Conservation (phyloP, 2,888 invertebrate species). For the Alentia gelatinosa region DNA sequence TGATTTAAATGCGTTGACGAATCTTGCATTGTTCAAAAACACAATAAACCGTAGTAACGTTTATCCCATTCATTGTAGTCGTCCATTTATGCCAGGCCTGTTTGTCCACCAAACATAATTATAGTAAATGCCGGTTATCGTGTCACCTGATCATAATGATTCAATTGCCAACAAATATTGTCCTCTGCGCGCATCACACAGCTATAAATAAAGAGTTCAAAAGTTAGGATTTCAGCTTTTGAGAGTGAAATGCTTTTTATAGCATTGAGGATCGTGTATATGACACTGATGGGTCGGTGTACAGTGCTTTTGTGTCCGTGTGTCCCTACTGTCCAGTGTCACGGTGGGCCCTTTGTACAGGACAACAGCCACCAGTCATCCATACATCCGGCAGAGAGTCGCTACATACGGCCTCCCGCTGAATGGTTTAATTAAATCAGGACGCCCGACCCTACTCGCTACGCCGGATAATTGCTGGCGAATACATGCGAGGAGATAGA, state of each 20-base stretch:
- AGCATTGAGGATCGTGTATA: too few relatives aligned
- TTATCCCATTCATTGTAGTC: not conserved
- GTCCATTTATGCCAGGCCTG: not conserved
- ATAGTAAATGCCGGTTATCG: not conserved
- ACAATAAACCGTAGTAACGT: not conserved
- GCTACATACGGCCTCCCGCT: not conserved
- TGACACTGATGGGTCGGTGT: not conserved
- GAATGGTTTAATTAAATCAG: constrained; percentile 39
- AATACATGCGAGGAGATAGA: constrained; percentile 5
- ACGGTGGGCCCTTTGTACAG: not conserved
- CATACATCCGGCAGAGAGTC: not conserved
- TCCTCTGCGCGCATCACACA: not conserved
- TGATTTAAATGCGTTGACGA: too few relatives aligned
- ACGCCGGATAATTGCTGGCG: constrained; percentile 10
- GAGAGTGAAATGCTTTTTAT: not conserved
- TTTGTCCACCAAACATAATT: not conserved
- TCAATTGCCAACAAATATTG: not conserved
- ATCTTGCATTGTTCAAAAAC: too few relatives aligned
- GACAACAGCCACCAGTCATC: not conserved
- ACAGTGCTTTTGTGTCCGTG: not conserved
- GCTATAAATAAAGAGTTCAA: not conserved
- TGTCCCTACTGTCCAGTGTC: not conserved
- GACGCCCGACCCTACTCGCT: not conserved
- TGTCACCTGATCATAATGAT: not conserved
- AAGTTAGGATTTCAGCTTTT: not conserved